Evolutionary conservation across 2,113 vertebrate genomes (phyloP).

Genomic region (Casuarius casuarius): DNA sequence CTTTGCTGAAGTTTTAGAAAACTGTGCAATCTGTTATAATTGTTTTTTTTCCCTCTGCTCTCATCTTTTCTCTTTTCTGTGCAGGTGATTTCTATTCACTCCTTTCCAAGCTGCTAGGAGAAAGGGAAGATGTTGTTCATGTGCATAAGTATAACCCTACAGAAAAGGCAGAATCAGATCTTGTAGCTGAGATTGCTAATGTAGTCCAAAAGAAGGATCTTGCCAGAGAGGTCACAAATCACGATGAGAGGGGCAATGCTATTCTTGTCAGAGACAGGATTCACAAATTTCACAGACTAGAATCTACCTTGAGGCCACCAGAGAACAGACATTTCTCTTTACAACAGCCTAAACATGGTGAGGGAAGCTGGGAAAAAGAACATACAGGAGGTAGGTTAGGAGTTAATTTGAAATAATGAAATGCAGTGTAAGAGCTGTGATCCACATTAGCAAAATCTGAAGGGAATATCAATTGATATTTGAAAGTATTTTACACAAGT

Average conservation of each 20-base stretch:
- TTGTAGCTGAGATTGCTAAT: conserved; percentile 90
- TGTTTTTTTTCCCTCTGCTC: conserved; percentile 27
- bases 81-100: conserved; percentile 96
- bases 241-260: conserved; percentile 78
- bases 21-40: conserved; percentile 13
- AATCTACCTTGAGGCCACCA: conserved; percentile 83
- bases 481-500: neutral
- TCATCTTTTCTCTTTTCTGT: conserved; percentile 76
- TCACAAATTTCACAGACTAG: conserved; percentile 94
- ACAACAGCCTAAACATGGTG: conserved; percentile 69
- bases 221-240: conserved; percentile 78
- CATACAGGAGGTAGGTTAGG: conserved; percentile 89
- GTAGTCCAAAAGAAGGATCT: conserved; percentile 91
- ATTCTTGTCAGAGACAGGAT: conserved; percentile 92
- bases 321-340: conserved; percentile 79
- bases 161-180: conserved; percentile 83
- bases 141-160: conserved; percentile 87
- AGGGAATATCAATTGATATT: conserved; percentile 70
- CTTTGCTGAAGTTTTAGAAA: conserved; percentile 30
- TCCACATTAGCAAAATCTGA: conserved; percentile 81
- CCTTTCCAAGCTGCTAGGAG: conserved; percentile 93
- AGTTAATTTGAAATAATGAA: conserved; percentile 49
- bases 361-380: conserved; percentile 76
- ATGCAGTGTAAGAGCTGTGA: conserved; percentile 11
- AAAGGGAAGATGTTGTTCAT: conserved; percentile 88